Base-by-base conservation (phyloP, 2,888 invertebrate genomes). In the Hoplodrina ambigua region DNA sequence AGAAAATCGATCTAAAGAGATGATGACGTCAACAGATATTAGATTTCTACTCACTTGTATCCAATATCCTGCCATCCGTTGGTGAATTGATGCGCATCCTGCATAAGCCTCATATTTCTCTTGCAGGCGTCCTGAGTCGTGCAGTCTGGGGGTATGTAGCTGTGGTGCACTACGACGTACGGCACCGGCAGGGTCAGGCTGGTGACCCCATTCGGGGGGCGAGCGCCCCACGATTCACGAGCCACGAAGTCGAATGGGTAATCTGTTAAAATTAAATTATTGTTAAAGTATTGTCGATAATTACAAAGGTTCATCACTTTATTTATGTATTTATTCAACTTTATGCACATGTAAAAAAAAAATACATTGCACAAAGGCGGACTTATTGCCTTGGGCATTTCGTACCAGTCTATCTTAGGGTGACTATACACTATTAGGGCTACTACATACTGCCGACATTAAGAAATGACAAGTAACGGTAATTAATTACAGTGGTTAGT, bases 1-100 rank as follows among this genome's bases (percentile, higher is more conserved):
- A 41, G 41, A 11, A 41, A 41, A 41, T 41, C 13, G 13, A 13
- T 41, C 41, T 37, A 37, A 37, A 37, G 7, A 37, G 37, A 7
- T 37, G 37, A 37, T 37, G 8, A n/a, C n/a, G n/a, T n/a, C n/a
- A n/a, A n/a, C n/a, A n/a, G n/a, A n/a, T n/a, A n/a, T n/a, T n/a
- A n/a, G n/a, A n/a, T n/a, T 17, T 46, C 13, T 49, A 81, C 91
- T 89, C 72, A 96, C 96, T 92, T 96, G 84, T 96, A 96, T 54
- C 97, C 97, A 85, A 97, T 97, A 89, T 98, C 97, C 76, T 92
- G 94, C 97, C 97, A 97, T 4, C 96, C 96, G 15, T 93, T 91
- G 50, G 86, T 90, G 55, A 94, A 83, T 91, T 97, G 97, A 85
- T 97, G 97, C 54, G 92, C 92, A 55, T 96, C 89, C 89, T 97